Percentiles rank a stretch among this genome's conserved stretches.
These are phyloP conservation scores for Druceiella hillmani DNA, from an alignment of 2,888 invertebrate species.

Conservation along the genomic window DNA sequence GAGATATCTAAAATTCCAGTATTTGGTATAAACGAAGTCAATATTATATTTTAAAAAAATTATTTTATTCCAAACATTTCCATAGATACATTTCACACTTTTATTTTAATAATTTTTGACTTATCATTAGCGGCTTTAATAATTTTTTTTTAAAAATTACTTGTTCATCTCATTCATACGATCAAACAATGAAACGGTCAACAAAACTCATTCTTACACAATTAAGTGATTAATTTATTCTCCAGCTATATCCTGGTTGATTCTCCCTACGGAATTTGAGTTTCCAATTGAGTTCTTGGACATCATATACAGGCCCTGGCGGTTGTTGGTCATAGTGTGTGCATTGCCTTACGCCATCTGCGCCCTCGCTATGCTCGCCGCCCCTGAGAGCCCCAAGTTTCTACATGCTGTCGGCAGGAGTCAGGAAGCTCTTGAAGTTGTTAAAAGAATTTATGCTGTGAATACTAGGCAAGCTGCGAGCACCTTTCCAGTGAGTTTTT, in stretches of 20 bases:
- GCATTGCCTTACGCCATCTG: slow-evolving; percentile 59
- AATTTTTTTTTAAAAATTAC: too few relatives aligned
- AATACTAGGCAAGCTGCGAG: slow-evolving; percentile 33
- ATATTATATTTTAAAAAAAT: too few relatives aligned
- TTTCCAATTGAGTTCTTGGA: slow-evolving; percentile 41
- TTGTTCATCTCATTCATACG: too few relatives aligned
- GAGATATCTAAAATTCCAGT: too few relatives aligned
- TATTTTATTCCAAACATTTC: too few relatives aligned
- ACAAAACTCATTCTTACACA: too few relatives aligned
- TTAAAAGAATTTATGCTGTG: slow-evolving; percentile 37
- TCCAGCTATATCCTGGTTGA: slow-evolving; percentile 61
- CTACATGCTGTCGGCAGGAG: slow-evolving; percentile 56
- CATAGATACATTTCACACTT: too few relatives aligned
- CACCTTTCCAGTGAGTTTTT: slow-evolving; percentile 37
- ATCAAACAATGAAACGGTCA: too few relatives aligned
- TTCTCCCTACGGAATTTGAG: slow-evolving; percentile 56
- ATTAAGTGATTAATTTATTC: too few relatives aligned
- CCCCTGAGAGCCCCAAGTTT: slow-evolving; percentile 80
- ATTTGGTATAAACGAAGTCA: too few relatives aligned
- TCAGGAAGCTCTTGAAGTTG: slow-evolving; percentile 50
- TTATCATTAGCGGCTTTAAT: too few relatives aligned
- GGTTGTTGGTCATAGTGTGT: slow-evolving; percentile 62
- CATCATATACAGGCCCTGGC: slow-evolving; percentile 66
- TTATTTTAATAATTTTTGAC: too few relatives aligned
- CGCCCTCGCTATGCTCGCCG: slow-evolving; percentile 49